Evolutionary conservation across 2,797 vertebrate genomes (phyloP), one percentile per base, ranked within the genome.

Genomic region (Lateolabrax maculatus): DNA sequence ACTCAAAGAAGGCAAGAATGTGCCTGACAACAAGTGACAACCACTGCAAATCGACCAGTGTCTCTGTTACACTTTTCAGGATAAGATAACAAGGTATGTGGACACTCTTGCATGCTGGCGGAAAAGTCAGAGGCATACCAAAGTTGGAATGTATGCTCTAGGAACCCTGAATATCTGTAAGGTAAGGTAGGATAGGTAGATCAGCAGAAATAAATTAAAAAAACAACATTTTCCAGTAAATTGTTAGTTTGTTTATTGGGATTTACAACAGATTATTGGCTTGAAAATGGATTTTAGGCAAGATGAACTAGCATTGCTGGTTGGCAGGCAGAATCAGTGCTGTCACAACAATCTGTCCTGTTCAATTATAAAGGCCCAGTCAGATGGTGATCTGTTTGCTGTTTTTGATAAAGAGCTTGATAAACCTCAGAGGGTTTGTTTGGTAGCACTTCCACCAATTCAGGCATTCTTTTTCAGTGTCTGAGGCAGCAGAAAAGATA

Each of bases 381-480:
- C 77, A 75, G 71, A 75, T 80, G 74, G 58, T 43, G 58, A 58
- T 80, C 48, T 77, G 13, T 68, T 66, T 77, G 44, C 36, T 49
- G 27, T 34, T 57, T 49, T 37, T 74, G 76, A 51, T 53, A 12
- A 36, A 4, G 44, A 31, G 44, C 44, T 65, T 72, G 53, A 86
- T 44, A 64, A 65, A 73, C 52, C 19, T 71, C 49, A 85, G 49
- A 36, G 15, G 23, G 11, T 11, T 71, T 77, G 53, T 75, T 66
- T 68, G 25, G 62, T 55, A 31, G 53, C 29, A 34, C 23, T 71
- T 71, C 0, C 34, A 49, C 34, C 16, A 68, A 62, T 66, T 41
- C 34, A 77, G 41, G 52, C 39, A 16, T 77, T 77, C 12, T 25
- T 43, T 55, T 6, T 72, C 18, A 52, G 16, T 69, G 60, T 66